Evolutionary conservation across 2,797 vertebrate genomes (phyloP).

Genomic region (Dallia pectoralis): DNA sequence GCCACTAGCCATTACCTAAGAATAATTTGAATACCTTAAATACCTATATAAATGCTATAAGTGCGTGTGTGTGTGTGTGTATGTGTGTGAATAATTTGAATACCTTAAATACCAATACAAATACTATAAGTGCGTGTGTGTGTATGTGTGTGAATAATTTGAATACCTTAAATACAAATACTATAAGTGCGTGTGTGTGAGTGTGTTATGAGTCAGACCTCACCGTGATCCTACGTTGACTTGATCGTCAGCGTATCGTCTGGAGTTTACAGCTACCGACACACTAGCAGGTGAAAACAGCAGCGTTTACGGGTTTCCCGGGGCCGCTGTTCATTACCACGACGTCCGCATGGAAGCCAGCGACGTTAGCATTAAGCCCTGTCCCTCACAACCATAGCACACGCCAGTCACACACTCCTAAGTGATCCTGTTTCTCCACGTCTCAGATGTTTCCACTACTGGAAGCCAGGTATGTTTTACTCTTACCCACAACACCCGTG

Average conservation of each 20-base stretch:
- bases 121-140: too few species aligned
- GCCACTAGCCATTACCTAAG: too few species aligned
- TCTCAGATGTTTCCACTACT: conserved; percentile 53
- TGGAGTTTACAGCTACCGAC: conserved; percentile 26
- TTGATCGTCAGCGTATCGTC: conserved; percentile 5
- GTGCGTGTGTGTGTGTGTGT: too few species aligned
- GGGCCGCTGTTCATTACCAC: conserved; percentile 23
- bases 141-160: not conserved
- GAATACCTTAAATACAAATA: too few species aligned
- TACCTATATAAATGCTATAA: too few species aligned
- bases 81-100: too few species aligned
- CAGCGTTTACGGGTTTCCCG: conserved; percentile 3
- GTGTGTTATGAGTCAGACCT: conserved; percentile 8
- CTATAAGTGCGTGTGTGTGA: not conserved
- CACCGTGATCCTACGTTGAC: not conserved
- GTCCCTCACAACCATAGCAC: not conserved
- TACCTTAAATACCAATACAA: too few species aligned
- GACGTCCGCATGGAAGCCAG: conserved; percentile 8
- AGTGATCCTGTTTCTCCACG: conserved; percentile 48
- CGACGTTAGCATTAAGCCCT: conserved; percentile 9
- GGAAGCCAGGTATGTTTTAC: conserved; percentile 25
- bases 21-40: too few species aligned
- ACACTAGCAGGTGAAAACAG: conserved; percentile 21
- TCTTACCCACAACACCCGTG: not conserved
- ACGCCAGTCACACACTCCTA: conserved; percentile 46